Percentiles rank a stretch among this genome's conserved stretches.
These are phyloP conservation scores for Podotricha telesiphe DNA, from an alignment of 2,888 invertebrate species.

Conservation along the genomic window DNA sequence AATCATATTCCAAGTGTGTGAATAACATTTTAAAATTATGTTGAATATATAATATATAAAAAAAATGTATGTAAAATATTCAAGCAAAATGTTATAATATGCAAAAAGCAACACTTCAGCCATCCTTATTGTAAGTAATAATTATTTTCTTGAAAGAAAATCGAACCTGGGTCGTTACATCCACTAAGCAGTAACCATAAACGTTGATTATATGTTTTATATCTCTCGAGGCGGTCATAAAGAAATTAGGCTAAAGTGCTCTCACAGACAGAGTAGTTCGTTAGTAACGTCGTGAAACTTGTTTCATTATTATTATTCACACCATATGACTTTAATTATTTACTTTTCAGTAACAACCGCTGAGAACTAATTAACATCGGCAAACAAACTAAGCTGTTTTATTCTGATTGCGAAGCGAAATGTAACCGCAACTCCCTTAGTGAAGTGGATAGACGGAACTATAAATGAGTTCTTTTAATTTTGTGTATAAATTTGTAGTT, in stretches of 20 bases:
- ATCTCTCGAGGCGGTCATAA: slow-evolving; percentile 15
- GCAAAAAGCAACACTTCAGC: too few relatives aligned
- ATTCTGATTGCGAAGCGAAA: background rate
- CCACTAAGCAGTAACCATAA: background rate
- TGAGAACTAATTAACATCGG: slow-evolving; percentile 5
- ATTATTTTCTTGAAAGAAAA: too few relatives aligned
- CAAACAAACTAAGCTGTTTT: background rate
- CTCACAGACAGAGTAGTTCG: background rate
- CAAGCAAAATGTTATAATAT: too few relatives aligned
- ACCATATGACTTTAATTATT: background rate
- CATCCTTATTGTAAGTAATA: too few relatives aligned
- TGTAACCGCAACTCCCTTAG: background rate
- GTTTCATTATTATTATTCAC: slow-evolving; percentile 13
- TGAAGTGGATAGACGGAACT: background rate
- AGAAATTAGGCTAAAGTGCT: slow-evolving; percentile 11
- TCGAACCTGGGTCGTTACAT: background rate
- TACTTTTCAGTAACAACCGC: background rate
- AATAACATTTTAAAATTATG: too few relatives aligned
- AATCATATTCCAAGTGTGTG: too few relatives aligned
- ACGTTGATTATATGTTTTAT: slow-evolving; percentile 4
- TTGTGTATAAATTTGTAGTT: background rate
- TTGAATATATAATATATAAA: too few relatives aligned
- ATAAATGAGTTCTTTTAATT: background rate
- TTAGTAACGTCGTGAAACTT: slow-evolving; percentile 4
- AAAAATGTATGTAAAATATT: too few relatives aligned